These are phyloP conservation scores for Ibycter americanus DNA, from an alignment of 2,797 vertebrate species.

Conservation along the genomic window DNA sequence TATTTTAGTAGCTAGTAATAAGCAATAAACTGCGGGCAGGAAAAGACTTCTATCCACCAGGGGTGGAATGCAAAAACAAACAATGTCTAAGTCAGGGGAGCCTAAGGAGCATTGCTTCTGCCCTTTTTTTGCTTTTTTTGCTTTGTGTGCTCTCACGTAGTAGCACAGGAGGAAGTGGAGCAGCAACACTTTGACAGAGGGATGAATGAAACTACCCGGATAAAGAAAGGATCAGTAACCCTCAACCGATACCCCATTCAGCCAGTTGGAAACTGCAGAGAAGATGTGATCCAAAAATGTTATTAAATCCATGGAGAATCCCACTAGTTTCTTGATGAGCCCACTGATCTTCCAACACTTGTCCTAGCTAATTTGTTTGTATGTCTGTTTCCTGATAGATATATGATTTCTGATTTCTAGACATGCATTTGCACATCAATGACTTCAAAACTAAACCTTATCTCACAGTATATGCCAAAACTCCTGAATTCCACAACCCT, in stretches of 20 bases:
- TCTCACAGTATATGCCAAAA: not conserved
- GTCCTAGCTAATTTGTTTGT: not conserved
- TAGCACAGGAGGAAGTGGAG: not conserved
- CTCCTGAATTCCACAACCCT: not conserved
- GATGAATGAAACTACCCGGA: not conserved
- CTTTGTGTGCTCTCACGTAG: not conserved
- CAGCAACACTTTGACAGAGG: not conserved
- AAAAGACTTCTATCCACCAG: not conserved
- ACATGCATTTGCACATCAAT: not conserved
- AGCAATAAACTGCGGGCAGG: conserved; percentile 10
- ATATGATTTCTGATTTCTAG: not conserved
- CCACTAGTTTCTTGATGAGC: not conserved
- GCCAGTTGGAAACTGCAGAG: not conserved
- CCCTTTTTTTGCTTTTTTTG: not conserved
- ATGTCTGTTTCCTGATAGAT: not conserved
- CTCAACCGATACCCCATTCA: not conserved
- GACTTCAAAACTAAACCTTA: not conserved
- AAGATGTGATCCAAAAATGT: not conserved
- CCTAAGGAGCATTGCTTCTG: not conserved
- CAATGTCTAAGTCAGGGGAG: not conserved
- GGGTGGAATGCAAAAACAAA: not conserved
- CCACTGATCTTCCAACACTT: not conserved
- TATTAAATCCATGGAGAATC: not conserved
- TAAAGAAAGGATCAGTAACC: not conserved
- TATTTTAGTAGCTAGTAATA: conserved; percentile 57